phyloP scores from a whole-genome alignment of 2,797 vertebrate species.

The Telmatherina bonti region DNA sequence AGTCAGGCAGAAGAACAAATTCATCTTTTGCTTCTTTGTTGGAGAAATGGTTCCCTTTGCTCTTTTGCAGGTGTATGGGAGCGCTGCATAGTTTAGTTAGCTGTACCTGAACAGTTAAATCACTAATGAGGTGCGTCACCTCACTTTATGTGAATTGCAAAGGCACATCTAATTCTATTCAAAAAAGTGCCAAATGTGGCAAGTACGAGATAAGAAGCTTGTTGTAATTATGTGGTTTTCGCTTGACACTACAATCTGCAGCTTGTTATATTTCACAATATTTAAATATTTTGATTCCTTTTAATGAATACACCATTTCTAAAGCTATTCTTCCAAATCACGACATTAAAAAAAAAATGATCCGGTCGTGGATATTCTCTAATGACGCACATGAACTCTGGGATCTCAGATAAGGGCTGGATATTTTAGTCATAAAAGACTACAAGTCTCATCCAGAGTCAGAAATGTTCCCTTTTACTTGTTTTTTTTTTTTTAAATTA shows the following conservation, averaged over 20 bases:
- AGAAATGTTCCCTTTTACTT: too few relatives aligned
- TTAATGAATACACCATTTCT: neutral
- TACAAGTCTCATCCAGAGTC: too few relatives aligned
- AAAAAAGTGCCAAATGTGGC: neutral
- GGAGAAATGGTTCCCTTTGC: neutral
- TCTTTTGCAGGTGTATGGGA: neutral
- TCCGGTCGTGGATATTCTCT: neutral
- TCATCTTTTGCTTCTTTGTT: neutral
- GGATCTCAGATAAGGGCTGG: too few relatives aligned
- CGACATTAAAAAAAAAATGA: neutral
- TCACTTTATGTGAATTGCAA: neutral
- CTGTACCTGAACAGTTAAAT: neutral
- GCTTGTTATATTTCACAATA: neutral
- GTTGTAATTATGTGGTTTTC: neutral
- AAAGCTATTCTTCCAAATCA: too few relatives aligned
- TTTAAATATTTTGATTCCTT: neutral
- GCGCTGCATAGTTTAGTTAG: neutral
- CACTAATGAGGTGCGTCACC: constrained; percentile 4
- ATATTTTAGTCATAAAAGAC: too few relatives aligned
- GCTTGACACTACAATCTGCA: neutral
- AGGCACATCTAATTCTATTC: neutral
- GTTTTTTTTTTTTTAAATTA: too few relatives aligned
- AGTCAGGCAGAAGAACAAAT: neutral
- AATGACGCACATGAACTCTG: too few relatives aligned
- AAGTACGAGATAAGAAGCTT: neutral